Evolutionary conservation across 2,888 invertebrate genomes (phyloP).

Genomic region (Ditula angustiorana): DNA sequence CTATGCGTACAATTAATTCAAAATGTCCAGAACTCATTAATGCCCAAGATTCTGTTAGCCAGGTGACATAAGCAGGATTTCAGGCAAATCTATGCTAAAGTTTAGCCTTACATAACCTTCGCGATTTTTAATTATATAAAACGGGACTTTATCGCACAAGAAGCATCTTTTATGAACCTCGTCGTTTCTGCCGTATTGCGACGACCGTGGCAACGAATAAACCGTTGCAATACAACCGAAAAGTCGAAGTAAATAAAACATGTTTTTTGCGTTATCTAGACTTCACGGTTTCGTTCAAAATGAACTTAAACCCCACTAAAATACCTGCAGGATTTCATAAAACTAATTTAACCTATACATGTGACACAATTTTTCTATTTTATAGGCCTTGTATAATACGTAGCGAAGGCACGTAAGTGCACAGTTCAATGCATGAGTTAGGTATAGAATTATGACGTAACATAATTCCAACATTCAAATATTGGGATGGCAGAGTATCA

Average conservation of each 20-base stretch:
- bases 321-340: conserved; percentile 38
- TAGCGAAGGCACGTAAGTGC: conserved; percentile 41
- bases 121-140: neutral
- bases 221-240: neutral
- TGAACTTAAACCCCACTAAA: neutral
- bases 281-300: neutral
- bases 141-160: neutral
- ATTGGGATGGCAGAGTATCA: conserved; percentile 2
- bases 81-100: conserved; percentile 11
- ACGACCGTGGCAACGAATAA: neutral
- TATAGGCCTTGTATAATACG: conserved; percentile 37
- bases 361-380: conserved; percentile 48
- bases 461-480: conserved; percentile 14
- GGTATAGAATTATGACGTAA: neutral
- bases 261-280: neutral
- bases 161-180: neutral
- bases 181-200: neutral
- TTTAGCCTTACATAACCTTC: neutral
- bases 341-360: conserved; percentile 49
- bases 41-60: conserved; percentile 27
- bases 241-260: neutral
- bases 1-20: neutral
- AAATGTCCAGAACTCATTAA: neutral
- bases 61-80: conserved; percentile 21
- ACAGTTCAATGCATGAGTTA: neutral